Evolutionary conservation across 2,888 invertebrate genomes (phyloP).

Genomic region (Melanotus villosus): DNA sequence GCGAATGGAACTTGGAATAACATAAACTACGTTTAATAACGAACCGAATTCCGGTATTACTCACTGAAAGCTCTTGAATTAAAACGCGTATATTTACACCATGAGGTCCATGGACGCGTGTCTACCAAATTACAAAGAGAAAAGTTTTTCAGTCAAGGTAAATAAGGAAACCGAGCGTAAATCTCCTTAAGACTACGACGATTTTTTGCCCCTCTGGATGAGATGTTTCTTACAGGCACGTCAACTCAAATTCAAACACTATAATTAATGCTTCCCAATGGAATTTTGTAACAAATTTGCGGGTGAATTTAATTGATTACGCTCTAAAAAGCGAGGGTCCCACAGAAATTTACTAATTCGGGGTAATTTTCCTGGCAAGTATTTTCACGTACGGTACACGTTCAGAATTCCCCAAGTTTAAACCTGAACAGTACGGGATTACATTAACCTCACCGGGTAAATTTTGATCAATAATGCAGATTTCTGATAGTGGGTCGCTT

Average conservation of each 20-base stretch:
- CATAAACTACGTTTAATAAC: constrained; percentile 15
- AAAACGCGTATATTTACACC: neutral
- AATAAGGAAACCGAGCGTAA: constrained; percentile 4
- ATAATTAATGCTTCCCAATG: constrained; percentile 2
- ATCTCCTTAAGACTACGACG: neutral
- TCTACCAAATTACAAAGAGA: no score
- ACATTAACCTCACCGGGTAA: constrained; percentile 13
- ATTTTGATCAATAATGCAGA: constrained; percentile 25
- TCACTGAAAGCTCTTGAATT: neutral
- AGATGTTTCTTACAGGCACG: neutral
- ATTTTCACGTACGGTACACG: neutral
- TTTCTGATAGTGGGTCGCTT: constrained; percentile 13
- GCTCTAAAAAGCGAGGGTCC: no score
- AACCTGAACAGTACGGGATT: constrained; percentile 2
- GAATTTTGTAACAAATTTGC: constrained; percentile 5
- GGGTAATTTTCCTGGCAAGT: neutral
- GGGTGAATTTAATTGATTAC: neutral
- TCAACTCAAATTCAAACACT: neutral
- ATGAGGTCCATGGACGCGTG: no score
- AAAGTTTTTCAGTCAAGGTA: no score
- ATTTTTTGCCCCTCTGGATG: neutral
- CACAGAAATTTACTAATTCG: no score
- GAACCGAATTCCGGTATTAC: constrained; percentile 7
- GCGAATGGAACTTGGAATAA: neutral
- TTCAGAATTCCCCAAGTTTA: neutral